Evolutionary conservation across 2,888 invertebrate genomes (phyloP).

Genomic region (Xestia ashworthii): DNA sequence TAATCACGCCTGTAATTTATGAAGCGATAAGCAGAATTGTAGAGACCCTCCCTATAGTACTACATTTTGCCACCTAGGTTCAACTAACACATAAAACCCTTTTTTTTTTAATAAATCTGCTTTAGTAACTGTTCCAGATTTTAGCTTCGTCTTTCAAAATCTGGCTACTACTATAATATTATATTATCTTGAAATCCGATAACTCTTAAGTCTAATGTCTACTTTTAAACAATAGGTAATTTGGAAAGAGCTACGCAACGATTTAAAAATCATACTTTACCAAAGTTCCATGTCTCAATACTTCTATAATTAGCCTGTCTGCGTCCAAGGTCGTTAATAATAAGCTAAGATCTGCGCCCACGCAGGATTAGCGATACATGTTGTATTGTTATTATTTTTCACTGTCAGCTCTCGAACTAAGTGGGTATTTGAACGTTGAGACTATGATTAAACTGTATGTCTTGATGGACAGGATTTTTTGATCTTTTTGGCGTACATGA

Average conservation of each 20-base stretch:
- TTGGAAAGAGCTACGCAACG: not conserved
- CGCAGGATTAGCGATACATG: conserved; percentile 23
- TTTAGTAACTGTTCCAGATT: not conserved
- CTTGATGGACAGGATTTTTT: not conserved
- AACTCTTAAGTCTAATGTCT: not conserved
- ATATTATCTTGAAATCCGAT: not conserved
- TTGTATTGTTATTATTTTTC: conserved; percentile 57
- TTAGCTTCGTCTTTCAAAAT: not conserved
- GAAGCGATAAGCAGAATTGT: too few species aligned
- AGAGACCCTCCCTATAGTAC: too few species aligned
- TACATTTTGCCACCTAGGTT: too few species aligned
- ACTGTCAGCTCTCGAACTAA: conserved; percentile 34
- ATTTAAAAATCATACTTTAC: not conserved
- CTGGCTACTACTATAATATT: too few species aligned
- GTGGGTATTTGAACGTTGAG: conserved; percentile 3
- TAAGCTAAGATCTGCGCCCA: conserved; percentile 25
- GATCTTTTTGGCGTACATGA: too few species aligned
- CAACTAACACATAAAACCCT: too few species aligned
- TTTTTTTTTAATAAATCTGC: too few species aligned
- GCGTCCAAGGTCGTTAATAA: conserved; percentile 40
- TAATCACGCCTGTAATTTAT: too few species aligned
- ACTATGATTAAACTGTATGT: conserved; percentile 18
- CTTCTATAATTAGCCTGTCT: conserved; percentile 23
- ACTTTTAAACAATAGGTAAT: not conserved
- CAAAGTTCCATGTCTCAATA: conserved; percentile 4